Base-by-base conservation (phyloP, 2,888 invertebrate species). In the Nymphalis urticae region DNA sequence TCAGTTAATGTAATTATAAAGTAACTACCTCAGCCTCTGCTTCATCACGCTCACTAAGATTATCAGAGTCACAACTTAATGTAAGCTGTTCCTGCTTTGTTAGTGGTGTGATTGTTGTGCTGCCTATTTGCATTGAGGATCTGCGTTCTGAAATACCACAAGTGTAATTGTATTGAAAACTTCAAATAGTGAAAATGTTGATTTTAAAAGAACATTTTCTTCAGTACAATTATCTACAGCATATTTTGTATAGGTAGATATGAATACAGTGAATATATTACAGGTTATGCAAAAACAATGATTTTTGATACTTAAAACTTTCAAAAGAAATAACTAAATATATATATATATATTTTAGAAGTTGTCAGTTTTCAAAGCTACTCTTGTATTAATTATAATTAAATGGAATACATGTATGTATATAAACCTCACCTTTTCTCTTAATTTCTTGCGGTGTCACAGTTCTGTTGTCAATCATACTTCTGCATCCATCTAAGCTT, bases 11-110 rank as follows among this genome's bases (percentile, higher is more conserved):
- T 13, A 19, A 32, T 51, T 13, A 62, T 21, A 16, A 16, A 53
- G 8, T 16, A 63, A 36, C 36, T 81, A 93, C 93, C 82, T 97
- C 97, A 6, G 96, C 97, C 84, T 96, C 96, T 19, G 96, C 96
- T 85, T 96, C 96, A 82, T 96, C 96, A 27, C 96, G 90, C 80
- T 95, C 94, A 84, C 97, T 95, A 73, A 95, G 93, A 74, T 95
- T 95, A 77, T 96, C 95, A 6, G 95, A 95, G 72, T 95, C 94
- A 79, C 95, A 95, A 77, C 93, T 94, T 77, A 95, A 91, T 66
- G 95, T 94, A 75, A 93, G 89, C 89, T 86, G 93, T 81, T 82
- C 93, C 79, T 93, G 93, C 78, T 93, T 93, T 19, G 85, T 86
- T 60, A 93, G 77, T 42, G 93, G 92, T 27, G 92, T 90, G 48